These are phyloP conservation scores for Hyposmocoma kahamanoa DNA, from an alignment of 1,140 invertebrate genomes.

Conservation along the genomic window DNA sequence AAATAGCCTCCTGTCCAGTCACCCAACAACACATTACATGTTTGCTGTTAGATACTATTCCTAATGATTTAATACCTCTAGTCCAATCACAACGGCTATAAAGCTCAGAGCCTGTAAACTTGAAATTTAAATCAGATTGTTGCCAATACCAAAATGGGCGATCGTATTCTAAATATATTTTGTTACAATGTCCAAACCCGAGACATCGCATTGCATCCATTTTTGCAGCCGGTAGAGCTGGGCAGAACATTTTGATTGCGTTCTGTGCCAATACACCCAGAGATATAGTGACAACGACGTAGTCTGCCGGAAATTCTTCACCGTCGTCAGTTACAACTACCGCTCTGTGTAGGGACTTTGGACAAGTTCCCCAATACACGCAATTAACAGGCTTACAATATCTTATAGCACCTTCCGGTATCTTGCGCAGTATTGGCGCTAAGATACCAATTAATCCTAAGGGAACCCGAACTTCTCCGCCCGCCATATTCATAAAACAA, in stretches of 20 bases:
- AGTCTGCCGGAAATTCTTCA: constrained; percentile 81
- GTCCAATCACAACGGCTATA: constrained; percentile 77
- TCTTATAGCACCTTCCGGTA: constrained; percentile 74
- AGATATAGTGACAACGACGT: constrained; percentile 85
- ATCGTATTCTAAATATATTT: constrained; percentile 85
- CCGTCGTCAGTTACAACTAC: constrained; percentile 78
- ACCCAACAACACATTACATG: constrained; percentile 77
- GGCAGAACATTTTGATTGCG: constrained; percentile 80
- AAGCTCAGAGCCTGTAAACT: constrained; percentile 75
- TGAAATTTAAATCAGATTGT: constrained; percentile 74
- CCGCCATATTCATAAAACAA: constrained; percentile 77
- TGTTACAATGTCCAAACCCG: constrained; percentile 82
- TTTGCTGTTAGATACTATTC: constrained; percentile 77
- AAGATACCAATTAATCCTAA: constrained; percentile 77
- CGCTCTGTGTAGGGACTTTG: constrained; percentile 67
- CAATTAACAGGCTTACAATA: constrained; percentile 78
- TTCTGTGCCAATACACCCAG: constrained; percentile 83
- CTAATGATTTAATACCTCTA: constrained; percentile 75
- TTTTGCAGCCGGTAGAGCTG: constrained; percentile 80
- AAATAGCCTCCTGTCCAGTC: constrained; percentile 77
- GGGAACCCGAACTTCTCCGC: constrained; percentile 77
- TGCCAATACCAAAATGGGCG: constrained; percentile 82
- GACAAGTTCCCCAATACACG: constrained; percentile 77
- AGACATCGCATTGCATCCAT: constrained; percentile 80
- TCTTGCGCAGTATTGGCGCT: constrained; percentile 75